These are phyloP conservation scores for Drosophila cognata DNA, from an alignment of 2,888 invertebrate genomes.

Conservation along the genomic window DNA sequence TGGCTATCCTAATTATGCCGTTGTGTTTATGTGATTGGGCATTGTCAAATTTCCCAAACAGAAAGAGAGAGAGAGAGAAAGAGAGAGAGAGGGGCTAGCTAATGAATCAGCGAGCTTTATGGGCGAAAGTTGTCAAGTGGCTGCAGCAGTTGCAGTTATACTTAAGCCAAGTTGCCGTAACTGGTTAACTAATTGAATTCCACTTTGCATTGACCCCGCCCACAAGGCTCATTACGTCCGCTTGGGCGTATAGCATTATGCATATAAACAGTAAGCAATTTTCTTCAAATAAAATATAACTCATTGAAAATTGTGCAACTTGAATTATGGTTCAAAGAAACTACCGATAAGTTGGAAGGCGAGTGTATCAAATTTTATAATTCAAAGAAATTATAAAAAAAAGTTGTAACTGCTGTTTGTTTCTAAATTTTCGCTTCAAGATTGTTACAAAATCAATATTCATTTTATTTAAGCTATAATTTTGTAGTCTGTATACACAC, in stretches of 20 bases:
- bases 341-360: not conserved
- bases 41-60: conserved; percentile 54
- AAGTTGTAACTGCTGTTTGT: not conserved
- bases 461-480: not conserved
- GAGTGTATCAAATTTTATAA: not conserved
- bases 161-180: conserved; percentile 19
- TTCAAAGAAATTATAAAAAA: not conserved
- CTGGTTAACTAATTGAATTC: conserved; percentile 54
- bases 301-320: not conserved
- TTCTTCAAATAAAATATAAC: not conserved
- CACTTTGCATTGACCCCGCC: conserved; percentile 53
- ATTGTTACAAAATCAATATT: not conserved
- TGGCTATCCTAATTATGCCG: conserved; percentile 59
- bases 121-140: conserved; percentile 61
- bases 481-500: conserved; percentile 4
- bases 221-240: conserved; percentile 50
- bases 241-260: conserved; percentile 24
- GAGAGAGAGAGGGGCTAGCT: conserved; percentile 7
- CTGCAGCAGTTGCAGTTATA: conserved; percentile 16
- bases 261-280: not conserved
- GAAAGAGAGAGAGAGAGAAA: not conserved
- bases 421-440: not conserved
- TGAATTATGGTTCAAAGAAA: not conserved
- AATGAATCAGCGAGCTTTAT: conserved; percentile 61
- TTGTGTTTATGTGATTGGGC: conserved; percentile 59